phyloP scores from a whole-genome alignment of 1,140 invertebrate species.

The Holotrichia oblita region DNA sequence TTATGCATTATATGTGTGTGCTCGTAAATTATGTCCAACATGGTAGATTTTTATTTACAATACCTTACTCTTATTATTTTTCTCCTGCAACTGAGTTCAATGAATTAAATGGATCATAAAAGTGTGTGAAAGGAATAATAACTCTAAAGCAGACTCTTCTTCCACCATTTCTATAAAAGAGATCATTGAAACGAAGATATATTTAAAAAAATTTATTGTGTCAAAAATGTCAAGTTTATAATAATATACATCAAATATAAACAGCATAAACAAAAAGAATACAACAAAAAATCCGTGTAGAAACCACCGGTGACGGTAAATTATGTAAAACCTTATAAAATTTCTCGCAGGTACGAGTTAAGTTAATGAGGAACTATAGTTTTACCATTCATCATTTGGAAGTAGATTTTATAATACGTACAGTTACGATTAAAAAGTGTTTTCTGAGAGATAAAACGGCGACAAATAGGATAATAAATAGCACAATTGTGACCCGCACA shows the following conservation, averaged over 20 bases:
- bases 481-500: slow-evolving; percentile 14
- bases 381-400: background rate
- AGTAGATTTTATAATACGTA: slow-evolving; percentile 6
- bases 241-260: slow-evolving; percentile 22
- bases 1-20: too few species aligned
- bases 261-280: background rate
- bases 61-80: too few species aligned
- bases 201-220: slow-evolving; percentile 18
- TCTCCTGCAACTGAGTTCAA: too few species aligned
- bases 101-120: too few species aligned
- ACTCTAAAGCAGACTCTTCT: too few species aligned
- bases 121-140: too few species aligned
- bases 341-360: background rate
- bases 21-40: too few species aligned
- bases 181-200: background rate
- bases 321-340: background rate
- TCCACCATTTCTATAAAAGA: background rate
- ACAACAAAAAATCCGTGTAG: background rate
- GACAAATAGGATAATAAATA: slow-evolving; percentile 1
- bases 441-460: background rate
- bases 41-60: too few species aligned
- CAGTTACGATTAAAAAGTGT: background rate
- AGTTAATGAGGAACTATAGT: background rate
- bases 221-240: slow-evolving; percentile 21
- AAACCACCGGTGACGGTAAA: background rate